Percentiles rank a stretch among this genome's conserved stretches.
Conservation (phyloP, 1,140 invertebrate species). For the Eumeta japonica region DNA sequence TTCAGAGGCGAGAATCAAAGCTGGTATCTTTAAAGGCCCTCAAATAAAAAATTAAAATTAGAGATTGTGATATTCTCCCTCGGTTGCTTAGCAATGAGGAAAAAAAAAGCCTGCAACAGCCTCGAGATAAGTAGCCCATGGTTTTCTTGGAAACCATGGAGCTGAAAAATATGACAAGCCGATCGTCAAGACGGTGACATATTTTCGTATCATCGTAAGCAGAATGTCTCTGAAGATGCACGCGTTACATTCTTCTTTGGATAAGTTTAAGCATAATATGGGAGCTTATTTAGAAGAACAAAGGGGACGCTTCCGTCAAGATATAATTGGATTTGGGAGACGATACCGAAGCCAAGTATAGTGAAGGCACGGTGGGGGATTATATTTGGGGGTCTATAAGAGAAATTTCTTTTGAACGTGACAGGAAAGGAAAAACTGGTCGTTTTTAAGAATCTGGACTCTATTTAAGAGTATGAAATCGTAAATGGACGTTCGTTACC, state of each 20-base stretch:
- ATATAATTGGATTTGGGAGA: constrained; percentile 29
- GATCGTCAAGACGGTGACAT: no score
- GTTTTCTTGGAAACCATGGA: no score
- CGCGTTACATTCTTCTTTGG: constrained; percentile 34
- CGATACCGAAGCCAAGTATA: constrained; percentile 20
- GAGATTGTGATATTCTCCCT: no score
- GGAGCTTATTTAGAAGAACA: constrained; percentile 27
- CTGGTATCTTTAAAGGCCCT: no score
- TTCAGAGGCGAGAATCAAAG: no score
- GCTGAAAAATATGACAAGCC: no score
- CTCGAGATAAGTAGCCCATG: no score
- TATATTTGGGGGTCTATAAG: constrained; percentile 24
- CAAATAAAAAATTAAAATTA: no score
- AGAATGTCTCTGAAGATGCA: constrained; percentile 39
- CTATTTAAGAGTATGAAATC: constrained; percentile 9
- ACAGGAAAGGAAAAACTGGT: constrained; percentile 16
- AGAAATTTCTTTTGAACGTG: constrained; percentile 16
- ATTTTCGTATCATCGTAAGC: constrained; percentile 24
- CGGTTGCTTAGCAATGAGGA: no score
- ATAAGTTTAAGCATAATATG: constrained; percentile 33
- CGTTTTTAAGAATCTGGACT: constrained; percentile 13
- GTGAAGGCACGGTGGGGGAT: constrained; percentile 25
- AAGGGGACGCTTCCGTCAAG: no score
- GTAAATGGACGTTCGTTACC: constrained; percentile 8
- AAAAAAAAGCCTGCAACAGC: no score